These are phyloP conservation scores for Neomicropteryx cornuta DNA, from an alignment of 1,140 invertebrate species.

Conservation along the genomic window DNA sequence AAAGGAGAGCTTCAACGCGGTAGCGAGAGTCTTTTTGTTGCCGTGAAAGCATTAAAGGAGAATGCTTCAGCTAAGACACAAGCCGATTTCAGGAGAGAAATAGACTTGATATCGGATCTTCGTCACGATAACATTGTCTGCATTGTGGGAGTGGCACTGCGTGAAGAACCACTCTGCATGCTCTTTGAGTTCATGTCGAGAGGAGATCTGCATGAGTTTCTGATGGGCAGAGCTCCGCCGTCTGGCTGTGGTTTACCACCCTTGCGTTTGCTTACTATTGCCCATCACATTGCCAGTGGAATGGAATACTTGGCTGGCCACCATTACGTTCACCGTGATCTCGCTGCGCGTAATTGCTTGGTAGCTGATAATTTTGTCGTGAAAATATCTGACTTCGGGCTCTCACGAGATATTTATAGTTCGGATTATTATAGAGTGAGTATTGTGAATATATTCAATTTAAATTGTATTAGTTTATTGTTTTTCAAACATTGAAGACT, in stretches of 20 bases:
- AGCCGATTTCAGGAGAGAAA: constrained; percentile 82
- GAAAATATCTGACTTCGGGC: constrained; percentile 94
- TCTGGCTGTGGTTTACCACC: constrained; percentile 46
- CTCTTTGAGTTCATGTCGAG: constrained; percentile 93
- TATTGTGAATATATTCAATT: too few relatives aligned
- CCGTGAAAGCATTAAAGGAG: constrained; percentile 90
- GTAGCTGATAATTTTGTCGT: constrained; percentile 88
- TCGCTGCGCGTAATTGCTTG: constrained; percentile 92
- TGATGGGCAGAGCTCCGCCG: constrained; percentile 80
- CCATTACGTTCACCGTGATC: constrained; percentile 94
- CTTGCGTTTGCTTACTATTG: constrained; percentile 58
- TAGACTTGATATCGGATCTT: constrained; percentile 87
- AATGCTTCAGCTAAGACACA: constrained; percentile 85
- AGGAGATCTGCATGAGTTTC: constrained; percentile 90
- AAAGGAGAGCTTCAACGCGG: constrained; percentile 78
- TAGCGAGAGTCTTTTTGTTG: constrained; percentile 66
- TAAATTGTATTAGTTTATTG: too few relatives aligned
- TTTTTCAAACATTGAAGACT: too few relatives aligned
- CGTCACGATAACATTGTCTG: constrained; percentile 94
- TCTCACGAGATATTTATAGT: constrained; percentile 86
- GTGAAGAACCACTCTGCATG: constrained; percentile 90
- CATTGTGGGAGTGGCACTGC: constrained; percentile 82
- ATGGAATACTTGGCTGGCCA: constrained; percentile 94
- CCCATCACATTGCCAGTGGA: constrained; percentile 86
- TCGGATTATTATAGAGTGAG: constrained; percentile 67